phyloP scores from a whole-genome alignment of 1,140 invertebrate species.

The Agrypnia vestita region DNA sequence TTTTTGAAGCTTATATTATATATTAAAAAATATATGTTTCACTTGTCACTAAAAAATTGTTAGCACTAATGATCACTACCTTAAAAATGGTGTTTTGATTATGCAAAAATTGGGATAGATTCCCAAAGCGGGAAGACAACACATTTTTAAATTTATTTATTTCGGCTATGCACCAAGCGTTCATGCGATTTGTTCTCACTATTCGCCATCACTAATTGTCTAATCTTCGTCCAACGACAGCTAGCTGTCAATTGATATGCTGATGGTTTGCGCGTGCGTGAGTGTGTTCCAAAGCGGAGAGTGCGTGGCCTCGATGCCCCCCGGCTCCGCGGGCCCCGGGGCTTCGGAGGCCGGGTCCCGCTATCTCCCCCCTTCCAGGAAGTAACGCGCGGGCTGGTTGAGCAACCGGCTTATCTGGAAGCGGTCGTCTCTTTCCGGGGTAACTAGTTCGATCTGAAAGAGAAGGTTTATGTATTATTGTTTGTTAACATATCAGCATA shows the following conservation, averaged over 20 bases:
- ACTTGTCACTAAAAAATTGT: too few species aligned
- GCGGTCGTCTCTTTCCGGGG: constrained; percentile 73
- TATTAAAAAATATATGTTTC: too few species aligned
- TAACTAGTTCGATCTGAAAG: constrained; percentile 72
- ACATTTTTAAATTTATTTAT: too few species aligned
- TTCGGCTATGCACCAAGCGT: too few species aligned
- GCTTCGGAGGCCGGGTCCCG: constrained; percentile 29
- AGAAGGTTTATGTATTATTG: background rate
- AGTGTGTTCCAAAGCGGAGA: constrained; percentile 79
- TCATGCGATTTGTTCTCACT: too few species aligned
- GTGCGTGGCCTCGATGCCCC: constrained; percentile 64
- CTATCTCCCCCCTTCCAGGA: constrained; percentile 48
- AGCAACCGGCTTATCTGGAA: constrained; percentile 66
- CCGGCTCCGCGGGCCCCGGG: background rate
- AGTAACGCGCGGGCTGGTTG: too few species aligned
- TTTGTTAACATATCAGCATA: background rate
- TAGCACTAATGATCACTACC: too few species aligned
- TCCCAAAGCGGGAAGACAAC: too few species aligned
- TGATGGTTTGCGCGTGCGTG: constrained; percentile 76
- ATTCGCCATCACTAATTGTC: too few species aligned
- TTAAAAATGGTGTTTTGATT: too few species aligned
- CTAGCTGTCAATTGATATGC: constrained; percentile 46
- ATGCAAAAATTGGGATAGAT: too few species aligned
- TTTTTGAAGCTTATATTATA: too few species aligned
- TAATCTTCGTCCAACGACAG: background rate